Evolutionary conservation across 2,113 vertebrate species (phyloP), one percentile per base, ranked within the genome.

Genomic region (Chrysochloris asiatica): DNA sequence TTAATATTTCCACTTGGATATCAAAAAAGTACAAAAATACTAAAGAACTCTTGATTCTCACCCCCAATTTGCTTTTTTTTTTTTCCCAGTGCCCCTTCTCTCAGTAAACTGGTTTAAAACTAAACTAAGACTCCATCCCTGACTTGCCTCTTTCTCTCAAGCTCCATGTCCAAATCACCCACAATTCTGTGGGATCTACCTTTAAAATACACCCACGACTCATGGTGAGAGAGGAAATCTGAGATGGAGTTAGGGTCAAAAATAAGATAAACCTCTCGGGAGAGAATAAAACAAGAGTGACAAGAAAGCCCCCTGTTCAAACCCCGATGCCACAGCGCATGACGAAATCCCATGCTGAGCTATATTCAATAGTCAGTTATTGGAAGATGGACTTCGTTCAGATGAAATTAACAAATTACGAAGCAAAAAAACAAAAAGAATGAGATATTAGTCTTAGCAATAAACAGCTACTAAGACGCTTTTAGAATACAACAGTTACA

Each of bases 31-130:
- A 14, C 22, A n/a, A 17, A 52, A 77, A 7, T 52, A 33, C 9
- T 52, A 52, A 71, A 71, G 21, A 77, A 48, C 47, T n/a, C n/a
- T 4, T 22, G 12, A n/a, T 1, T 41, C 79, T 47, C 8, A 33
- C 48, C 10, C 30, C 24, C 1, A 19, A 0, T 24, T 28, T 28
- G 38, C 47, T 61, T 28, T 45, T 38, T 26, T 52, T 8, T 52
- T 52, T 52, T 52, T 11, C 48, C 33, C 30, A 17, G 2, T 1
- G 8, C 1, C 3, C 7, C 13, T 3, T 9, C 14, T 0, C 7
- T 8, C 61, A 8, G 33, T 41, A 33, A 38, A 19, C 0, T 30
- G 43, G 2, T 4, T 33, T 30, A 38, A 52, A 19, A 4, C 83
- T 16, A 30, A 78, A 45, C 30, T 30, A 47, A 38, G 47, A 12